These are phyloP conservation scores for Choristoneura rosaceana DNA, from an alignment of 2,888 invertebrate species.

Conservation along the genomic window DNA sequence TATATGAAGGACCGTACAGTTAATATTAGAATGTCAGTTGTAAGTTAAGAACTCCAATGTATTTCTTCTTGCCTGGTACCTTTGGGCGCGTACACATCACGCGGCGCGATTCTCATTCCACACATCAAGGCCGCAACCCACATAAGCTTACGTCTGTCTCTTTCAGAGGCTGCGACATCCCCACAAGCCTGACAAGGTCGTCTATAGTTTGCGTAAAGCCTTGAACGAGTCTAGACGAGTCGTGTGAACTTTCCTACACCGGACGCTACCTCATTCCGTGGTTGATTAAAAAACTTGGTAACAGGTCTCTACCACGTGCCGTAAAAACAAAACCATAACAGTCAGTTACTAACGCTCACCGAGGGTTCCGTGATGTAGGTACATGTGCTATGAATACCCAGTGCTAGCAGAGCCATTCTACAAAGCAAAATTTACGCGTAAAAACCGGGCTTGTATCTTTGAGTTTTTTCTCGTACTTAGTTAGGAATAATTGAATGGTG, in stretches of 20 bases:
- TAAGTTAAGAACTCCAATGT: constrained; percentile 51
- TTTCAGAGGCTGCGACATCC: constrained; percentile 52
- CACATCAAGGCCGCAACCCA: constrained; percentile 77
- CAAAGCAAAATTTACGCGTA: no score
- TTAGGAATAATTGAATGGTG: no score
- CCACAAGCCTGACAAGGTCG: constrained; percentile 55
- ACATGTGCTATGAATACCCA: no score
- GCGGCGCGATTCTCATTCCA: constrained; percentile 69
- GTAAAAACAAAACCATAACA: not conserved
- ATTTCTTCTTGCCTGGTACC: constrained; percentile 74
- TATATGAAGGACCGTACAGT: constrained; percentile 26
- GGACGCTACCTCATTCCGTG: constrained; percentile 49
- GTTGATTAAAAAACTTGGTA: constrained; percentile 10
- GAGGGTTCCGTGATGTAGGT: no score
- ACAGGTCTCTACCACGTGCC: not conserved
- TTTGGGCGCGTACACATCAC: constrained; percentile 71
- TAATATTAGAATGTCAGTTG: constrained; percentile 35
- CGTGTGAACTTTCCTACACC: constrained; percentile 70
- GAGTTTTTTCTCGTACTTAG: no score
- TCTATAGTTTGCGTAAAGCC: constrained; percentile 53
- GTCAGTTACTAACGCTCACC: no score
- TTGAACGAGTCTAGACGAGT: constrained; percentile 61
- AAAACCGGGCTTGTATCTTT: no score
- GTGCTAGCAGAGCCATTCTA: no score
- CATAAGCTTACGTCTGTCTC: constrained; percentile 64